phyloP scores from a whole-genome alignment of 2,888 invertebrate genomes.

The Ethmia dodecea region DNA sequence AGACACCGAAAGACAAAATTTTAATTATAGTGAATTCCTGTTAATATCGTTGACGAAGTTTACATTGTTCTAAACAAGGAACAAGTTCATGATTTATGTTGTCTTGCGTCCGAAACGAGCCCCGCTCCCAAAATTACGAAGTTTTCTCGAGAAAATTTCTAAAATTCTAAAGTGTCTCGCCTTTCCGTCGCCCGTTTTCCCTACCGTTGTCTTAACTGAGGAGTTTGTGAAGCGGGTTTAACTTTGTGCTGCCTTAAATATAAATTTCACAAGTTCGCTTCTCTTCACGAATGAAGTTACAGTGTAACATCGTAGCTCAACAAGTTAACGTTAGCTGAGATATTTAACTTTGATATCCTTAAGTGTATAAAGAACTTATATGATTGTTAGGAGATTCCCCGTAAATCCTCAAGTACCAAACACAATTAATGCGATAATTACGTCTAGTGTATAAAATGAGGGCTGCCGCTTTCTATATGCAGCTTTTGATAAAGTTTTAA shows the following conservation, averaged over 20 bases:
- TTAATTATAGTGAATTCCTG: constrained; percentile 16
- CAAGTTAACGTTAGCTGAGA: constrained; percentile 39
- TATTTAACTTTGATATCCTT: constrained; percentile 42
- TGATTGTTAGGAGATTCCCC: no score
- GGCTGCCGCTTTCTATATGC: no score
- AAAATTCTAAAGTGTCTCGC: constrained; percentile 66
- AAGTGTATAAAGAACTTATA: no score
- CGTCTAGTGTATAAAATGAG: no score
- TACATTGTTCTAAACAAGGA: constrained; percentile 37
- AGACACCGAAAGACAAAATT: constrained; percentile 6
- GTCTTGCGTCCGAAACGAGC: constrained; percentile 41
- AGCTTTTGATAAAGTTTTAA: no score
- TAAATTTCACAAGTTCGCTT: constrained; percentile 63
- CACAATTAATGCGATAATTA: no score
- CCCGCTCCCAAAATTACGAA: constrained; percentile 49
- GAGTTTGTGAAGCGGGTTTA: constrained; percentile 58
- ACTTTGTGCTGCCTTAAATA: constrained; percentile 68
- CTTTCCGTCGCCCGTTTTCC: constrained; percentile 34
- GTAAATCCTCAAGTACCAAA: no score
- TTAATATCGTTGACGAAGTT: constrained; percentile 26
- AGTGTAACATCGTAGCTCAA: constrained; percentile 37
- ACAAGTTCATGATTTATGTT: constrained; percentile 58
- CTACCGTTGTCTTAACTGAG: constrained; percentile 38
- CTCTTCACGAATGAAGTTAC: constrained; percentile 54
- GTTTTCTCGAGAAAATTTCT: constrained; percentile 63